phyloP scores from a whole-genome alignment of 2,113 vertebrate species.

The Apteryx mantelli region DNA sequence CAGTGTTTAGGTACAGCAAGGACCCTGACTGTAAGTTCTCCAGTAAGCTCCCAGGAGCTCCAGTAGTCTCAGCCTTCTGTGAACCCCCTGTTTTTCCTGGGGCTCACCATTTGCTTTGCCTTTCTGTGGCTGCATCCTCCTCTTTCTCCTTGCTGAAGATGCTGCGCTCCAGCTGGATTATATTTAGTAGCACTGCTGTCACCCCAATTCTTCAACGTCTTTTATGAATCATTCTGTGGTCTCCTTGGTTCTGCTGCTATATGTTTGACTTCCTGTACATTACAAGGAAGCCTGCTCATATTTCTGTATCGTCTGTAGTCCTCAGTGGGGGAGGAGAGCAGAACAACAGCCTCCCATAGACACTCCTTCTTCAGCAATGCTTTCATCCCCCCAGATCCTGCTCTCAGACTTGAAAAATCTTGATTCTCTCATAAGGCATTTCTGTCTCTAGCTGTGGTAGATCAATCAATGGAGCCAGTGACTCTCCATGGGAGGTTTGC shows the following conservation, averaged over 20 bases:
- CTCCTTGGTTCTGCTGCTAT: conserved; percentile 23
- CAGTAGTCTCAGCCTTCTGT: background rate
- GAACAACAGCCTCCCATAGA: background rate
- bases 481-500: background rate
- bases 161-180: background rate
- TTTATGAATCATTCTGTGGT: conserved; percentile 60
- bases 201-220: background rate
- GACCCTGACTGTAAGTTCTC: background rate
- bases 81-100: background rate
- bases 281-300: conserved; percentile 29
- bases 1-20: background rate
- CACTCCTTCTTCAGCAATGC: background rate
- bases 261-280: conserved; percentile 39
- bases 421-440: background rate
- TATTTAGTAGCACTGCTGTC: conserved; percentile 27
- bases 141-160: background rate
- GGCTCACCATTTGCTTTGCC: background rate
- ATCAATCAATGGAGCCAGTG: background rate
- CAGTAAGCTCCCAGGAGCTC: background rate
- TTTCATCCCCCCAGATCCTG: background rate
- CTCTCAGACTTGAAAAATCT: background rate
- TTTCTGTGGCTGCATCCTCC: background rate
- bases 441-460: background rate
- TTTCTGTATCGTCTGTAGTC: background rate
- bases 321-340: background rate